phyloP scores from a whole-genome alignment of 2,797 vertebrate genomes.

The Acanthurus leucopareius region DNA sequence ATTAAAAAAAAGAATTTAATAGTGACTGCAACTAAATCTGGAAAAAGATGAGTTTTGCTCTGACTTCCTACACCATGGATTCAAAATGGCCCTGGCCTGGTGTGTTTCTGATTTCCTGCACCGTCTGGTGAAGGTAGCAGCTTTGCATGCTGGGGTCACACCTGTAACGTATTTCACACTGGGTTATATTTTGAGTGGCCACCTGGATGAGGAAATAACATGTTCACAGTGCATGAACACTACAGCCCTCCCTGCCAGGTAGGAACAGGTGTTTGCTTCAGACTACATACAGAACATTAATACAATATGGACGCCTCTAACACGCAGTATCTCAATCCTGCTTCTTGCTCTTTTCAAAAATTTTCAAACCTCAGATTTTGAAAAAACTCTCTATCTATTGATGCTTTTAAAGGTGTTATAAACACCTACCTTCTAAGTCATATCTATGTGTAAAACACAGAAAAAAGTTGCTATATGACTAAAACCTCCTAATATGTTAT shows the following conservation, averaged over 20 bases:
- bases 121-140: conserved; percentile 76
- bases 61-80: conserved; percentile 35
- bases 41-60: conserved; percentile 19
- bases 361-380: background rate
- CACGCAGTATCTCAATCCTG: background rate
- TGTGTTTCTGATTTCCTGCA: conserved; percentile 76
- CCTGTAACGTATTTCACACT: conserved; percentile 83
- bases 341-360: conserved; percentile 4
- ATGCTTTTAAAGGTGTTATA: background rate
- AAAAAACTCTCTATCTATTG: background rate
- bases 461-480: conserved; percentile 10
- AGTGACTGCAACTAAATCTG: background rate
- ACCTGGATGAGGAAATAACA: conserved; percentile 85
- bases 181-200: conserved; percentile 79
- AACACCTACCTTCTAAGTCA: background rate
- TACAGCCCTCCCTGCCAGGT: conserved; percentile 69
- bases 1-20: background rate
- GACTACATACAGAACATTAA: conserved; percentile 44
- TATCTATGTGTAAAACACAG: background rate
- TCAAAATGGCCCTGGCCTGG: conserved; percentile 54
- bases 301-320: conserved; percentile 16
- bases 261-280: conserved; percentile 78
- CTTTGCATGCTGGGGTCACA: conserved; percentile 82
- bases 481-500: conserved; percentile 22
- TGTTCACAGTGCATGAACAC: conserved; percentile 78